Evolutionary conservation across 1,140 invertebrate genomes (phyloP).

Genomic region (Conus ventricosus): DNA sequence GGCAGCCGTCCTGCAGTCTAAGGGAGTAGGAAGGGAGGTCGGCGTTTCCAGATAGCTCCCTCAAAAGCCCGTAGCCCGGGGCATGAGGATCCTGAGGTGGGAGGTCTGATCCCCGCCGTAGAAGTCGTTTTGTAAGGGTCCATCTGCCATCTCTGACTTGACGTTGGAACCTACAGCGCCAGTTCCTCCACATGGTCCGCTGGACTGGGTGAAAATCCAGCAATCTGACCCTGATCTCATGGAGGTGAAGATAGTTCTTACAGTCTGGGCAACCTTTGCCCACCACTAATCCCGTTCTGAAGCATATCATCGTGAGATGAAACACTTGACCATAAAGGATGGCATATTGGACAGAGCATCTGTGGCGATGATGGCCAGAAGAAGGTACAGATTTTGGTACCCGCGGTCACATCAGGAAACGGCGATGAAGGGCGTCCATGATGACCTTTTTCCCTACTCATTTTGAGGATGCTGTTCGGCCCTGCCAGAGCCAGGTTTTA

Average conservation of each 20-base stretch:
- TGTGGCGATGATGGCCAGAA: not conserved
- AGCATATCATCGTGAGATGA: not conserved
- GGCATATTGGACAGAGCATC: not conserved
- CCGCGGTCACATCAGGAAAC: not conserved
- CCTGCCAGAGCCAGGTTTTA: too few relatives aligned
- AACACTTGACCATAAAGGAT: not conserved
- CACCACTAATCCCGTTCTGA: not conserved
- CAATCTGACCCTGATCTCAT: too few relatives aligned
- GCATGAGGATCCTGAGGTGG: too few relatives aligned
- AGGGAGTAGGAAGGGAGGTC: not conserved
- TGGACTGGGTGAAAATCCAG: too few relatives aligned
- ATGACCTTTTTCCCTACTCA: too few relatives aligned
- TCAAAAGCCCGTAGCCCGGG: too few relatives aligned
- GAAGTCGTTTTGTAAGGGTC: not conserved
- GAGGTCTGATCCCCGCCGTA: not conserved
- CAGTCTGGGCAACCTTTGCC: not conserved
- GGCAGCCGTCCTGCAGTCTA: not conserved
- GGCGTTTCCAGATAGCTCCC: too few relatives aligned
- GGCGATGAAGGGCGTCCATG: too few relatives aligned
- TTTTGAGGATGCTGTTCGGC: too few relatives aligned
- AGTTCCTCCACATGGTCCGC: not conserved
- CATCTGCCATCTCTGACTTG: not conserved
- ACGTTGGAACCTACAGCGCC: not conserved
- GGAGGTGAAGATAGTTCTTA: too few relatives aligned
- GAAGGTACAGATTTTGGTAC: not conserved